Percentiles rank a stretch among this genome's conserved stretches.
These are phyloP conservation scores for Choristoneura fumiferana DNA, from an alignment of 1,140 invertebrate genomes.

Conservation along the genomic window DNA sequence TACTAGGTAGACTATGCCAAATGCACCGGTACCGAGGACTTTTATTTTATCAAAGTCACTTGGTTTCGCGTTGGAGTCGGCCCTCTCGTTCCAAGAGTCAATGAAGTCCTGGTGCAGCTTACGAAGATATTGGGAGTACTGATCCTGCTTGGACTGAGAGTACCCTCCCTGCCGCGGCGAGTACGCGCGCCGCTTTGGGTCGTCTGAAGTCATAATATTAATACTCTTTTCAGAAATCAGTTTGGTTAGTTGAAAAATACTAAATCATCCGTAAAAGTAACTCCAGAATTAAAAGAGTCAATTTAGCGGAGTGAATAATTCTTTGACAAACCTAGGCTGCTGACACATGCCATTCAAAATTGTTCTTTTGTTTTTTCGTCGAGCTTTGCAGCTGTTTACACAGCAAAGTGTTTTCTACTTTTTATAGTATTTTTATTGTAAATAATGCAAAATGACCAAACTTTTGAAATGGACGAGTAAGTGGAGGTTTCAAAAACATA, in stretches of 20 bases:
- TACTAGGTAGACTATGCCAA: conserved; percentile 92
- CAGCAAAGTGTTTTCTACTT: no score
- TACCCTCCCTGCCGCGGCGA: conserved; percentile 42
- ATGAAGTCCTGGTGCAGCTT: conserved; percentile 59
- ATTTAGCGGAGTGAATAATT: no score
- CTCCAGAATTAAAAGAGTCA: no score
- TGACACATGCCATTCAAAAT: conserved; percentile 28
- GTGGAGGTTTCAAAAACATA: no score
- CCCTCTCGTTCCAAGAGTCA: conserved; percentile 56
- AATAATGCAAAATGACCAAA: no score
- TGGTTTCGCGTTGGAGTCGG: conserved; percentile 43
- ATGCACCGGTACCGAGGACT: conserved; percentile 92
- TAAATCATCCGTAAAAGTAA: no score
- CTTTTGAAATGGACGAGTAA: no score
- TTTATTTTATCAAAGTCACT: conserved; percentile 60
- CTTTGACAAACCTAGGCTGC: no score
- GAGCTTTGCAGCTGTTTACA: no score
- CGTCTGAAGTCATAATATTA: conserved; percentile 22
- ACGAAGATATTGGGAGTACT: conserved; percentile 54
- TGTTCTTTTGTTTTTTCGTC: neutral
- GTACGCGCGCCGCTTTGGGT: conserved; percentile 27
- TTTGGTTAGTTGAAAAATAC: no score
- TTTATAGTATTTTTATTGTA: no score
- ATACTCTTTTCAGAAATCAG: no score
- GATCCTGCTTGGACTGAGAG: conserved; percentile 49